Evolutionary conservation across 2,113 vertebrate species (phyloP).

Genomic region (Hiodon alosoides): DNA sequence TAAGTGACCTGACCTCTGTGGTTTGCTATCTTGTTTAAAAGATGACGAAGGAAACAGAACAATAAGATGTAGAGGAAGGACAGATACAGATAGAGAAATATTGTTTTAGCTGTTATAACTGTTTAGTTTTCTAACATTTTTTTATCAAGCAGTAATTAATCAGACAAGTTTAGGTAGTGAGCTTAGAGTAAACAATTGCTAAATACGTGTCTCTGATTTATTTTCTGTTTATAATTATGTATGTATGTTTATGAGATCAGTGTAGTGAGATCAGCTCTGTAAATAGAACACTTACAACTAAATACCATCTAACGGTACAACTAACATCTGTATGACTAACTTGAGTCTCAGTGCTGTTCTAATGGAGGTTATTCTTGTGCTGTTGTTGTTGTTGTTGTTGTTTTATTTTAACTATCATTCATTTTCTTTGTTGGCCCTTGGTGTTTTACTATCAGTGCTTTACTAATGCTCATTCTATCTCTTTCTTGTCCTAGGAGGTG

Average conservation of each 20-base stretch:
- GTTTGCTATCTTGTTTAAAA: slow-evolving; percentile 70
- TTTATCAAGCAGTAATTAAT: background rate
- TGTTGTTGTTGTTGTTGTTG: slow-evolving; percentile 41
- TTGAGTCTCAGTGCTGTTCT: slow-evolving; percentile 60
- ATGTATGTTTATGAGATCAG: slow-evolving; percentile 19
- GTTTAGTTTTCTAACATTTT: slow-evolving; percentile 19
- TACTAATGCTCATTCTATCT: slow-evolving; percentile 44
- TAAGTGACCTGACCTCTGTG: slow-evolving; percentile 74
- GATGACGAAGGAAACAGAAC: slow-evolving; percentile 41
- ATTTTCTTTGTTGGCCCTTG: slow-evolving; percentile 22
- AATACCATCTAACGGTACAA: slow-evolving; percentile 51
- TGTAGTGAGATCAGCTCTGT: slow-evolving; percentile 41
- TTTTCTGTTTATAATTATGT: slow-evolving; percentile 15
- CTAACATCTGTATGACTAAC: slow-evolving; percentile 54
- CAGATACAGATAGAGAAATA: slow-evolving; percentile 10
- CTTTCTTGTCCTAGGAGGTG: slow-evolving; percentile 77
- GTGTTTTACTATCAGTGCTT: slow-evolving; percentile 18
- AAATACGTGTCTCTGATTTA: slow-evolving; percentile 5
- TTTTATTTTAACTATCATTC: slow-evolving; percentile 41
- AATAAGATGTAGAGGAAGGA: background rate
- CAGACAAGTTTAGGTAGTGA: slow-evolving; percentile 8
- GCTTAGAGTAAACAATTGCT: slow-evolving; percentile 1
- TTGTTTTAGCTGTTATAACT: slow-evolving; percentile 10
- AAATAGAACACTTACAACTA: slow-evolving; percentile 50
- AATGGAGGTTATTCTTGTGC: slow-evolving; percentile 54